phyloP scores from a whole-genome alignment of 2,797 vertebrate species.

The Peromyscus melanophrys region DNA sequence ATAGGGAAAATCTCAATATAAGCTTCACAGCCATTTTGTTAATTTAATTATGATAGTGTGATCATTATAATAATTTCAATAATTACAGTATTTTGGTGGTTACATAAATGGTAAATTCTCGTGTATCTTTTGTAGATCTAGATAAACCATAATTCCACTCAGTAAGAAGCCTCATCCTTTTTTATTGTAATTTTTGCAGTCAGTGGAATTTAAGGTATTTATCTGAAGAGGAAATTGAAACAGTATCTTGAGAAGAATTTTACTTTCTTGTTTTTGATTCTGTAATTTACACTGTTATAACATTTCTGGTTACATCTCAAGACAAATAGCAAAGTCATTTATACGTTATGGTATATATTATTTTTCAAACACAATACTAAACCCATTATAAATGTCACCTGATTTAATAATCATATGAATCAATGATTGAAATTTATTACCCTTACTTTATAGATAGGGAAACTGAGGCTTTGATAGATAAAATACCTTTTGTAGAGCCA shows the following conservation, averaged over 20 bases:
- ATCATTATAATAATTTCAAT: not conserved
- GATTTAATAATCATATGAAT: conserved; percentile 31
- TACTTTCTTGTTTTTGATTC: not conserved
- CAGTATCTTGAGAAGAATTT: conserved; percentile 19
- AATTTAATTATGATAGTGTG: conserved; percentile 1
- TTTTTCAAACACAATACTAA: not conserved
- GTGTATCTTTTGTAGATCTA: not conserved
- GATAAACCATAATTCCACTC: not conserved
- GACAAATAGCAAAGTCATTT: conserved; percentile 14
- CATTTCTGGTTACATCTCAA: not conserved
- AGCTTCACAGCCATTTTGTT: not conserved
- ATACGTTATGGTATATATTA: not conserved
- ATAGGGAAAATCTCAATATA: not conserved
- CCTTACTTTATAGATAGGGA: not conserved
- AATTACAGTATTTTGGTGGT: conserved; percentile 3
- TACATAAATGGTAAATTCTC: not conserved
- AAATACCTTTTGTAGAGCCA: not conserved
- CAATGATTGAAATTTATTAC: not conserved
- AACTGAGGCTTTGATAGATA: conserved; percentile 3
- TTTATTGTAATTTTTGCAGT: not conserved
- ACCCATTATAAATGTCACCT: not conserved
- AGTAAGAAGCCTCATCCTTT: not conserved
- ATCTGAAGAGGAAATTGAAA: not conserved
- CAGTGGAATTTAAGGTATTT: not conserved
- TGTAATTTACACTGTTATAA: not conserved